phyloP scores from a whole-genome alignment of 2,888 invertebrate genomes.

The Steinernema carpocapsae region DNA sequence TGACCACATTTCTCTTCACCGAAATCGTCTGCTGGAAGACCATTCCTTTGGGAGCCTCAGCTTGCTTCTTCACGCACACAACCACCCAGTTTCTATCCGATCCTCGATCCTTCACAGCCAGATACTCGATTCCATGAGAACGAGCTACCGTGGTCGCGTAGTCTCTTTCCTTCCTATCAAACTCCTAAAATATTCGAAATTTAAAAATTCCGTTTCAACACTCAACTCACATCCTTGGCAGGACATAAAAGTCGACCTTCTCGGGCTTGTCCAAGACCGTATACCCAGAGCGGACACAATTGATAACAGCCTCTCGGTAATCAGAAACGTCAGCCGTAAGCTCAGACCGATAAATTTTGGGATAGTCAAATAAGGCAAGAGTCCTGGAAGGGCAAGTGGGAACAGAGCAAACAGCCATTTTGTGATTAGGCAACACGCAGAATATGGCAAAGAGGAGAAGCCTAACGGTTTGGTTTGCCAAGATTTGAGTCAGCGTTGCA shows the following conservation, averaged over 20 bases:
- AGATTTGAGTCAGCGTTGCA: background rate
- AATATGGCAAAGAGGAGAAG: background rate
- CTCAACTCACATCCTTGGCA: conserved; percentile 2
- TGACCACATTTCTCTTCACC: too few species aligned
- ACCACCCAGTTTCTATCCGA: background rate
- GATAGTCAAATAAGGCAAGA: conserved; percentile 7
- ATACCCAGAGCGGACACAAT: background rate
- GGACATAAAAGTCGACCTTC: background rate
- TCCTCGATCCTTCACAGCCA: background rate
- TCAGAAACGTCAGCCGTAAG: conserved; percentile 1
- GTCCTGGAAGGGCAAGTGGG: too few species aligned
- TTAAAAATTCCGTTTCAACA: conserved; percentile 15
- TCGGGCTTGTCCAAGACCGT: background rate
- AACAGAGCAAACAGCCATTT: too few species aligned
- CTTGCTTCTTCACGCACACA: background rate
- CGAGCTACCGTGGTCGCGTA: background rate
- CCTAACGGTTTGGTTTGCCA: background rate
- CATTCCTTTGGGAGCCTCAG: background rate
- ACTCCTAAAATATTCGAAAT: conserved; percentile 4
- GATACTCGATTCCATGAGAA: background rate
- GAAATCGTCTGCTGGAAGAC: background rate
- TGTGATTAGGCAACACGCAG: background rate
- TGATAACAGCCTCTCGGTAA: background rate
- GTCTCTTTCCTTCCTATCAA: background rate
- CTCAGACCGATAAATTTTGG: background rate